Evolutionary conservation across 2,113 vertebrate genomes (phyloP).

Genomic region (Murina feae): DNA sequence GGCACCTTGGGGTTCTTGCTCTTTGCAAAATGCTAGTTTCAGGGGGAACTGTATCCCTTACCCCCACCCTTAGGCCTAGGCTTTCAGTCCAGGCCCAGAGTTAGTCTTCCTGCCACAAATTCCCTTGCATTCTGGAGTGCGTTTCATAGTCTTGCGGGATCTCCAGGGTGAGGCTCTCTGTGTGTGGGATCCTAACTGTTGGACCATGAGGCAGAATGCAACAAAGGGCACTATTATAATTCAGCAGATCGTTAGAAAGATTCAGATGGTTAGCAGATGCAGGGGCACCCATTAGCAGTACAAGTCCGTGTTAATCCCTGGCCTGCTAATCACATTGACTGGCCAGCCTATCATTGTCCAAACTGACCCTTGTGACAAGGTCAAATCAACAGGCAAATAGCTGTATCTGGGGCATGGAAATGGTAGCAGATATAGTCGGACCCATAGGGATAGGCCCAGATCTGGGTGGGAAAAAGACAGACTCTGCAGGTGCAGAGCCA

Average conservation of each 20-base stretch:
- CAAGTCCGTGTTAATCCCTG: conserved; percentile 83
- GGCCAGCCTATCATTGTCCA: conserved; percentile 92
- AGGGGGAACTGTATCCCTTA: background rate
- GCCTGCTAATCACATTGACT: conserved; percentile 90
- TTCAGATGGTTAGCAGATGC: conserved; percentile 86
- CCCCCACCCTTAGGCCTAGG: background rate
- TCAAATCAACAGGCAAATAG: conserved; percentile 90
- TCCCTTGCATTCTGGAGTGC: accelerated
- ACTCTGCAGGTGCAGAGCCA: conserved; percentile 88
- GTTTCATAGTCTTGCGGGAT: background rate
- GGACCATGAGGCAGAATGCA: conserved; percentile 87
- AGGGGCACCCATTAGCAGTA: conserved; percentile 89
- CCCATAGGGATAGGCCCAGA: conserved; percentile 89
- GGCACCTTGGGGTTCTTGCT: accelerated
- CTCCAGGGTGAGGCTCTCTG: background rate
- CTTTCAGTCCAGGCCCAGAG: background rate
- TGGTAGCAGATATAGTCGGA: conserved; percentile 90
- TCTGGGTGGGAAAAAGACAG: conserved; percentile 85
- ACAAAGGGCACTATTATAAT: conserved; percentile 85
- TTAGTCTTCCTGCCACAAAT: background rate
- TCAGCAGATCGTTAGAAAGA: conserved; percentile 89
- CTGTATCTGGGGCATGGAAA: conserved; percentile 87
- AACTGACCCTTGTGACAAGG: conserved; percentile 87
- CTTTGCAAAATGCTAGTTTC: background rate
- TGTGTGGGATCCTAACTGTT: background rate